Percentiles rank a stretch among this genome's conserved stretches.
These are phyloP conservation scores for Electrophaes corylata DNA, from an alignment of 2,888 invertebrate genomes.

Conservation along the genomic window DNA sequence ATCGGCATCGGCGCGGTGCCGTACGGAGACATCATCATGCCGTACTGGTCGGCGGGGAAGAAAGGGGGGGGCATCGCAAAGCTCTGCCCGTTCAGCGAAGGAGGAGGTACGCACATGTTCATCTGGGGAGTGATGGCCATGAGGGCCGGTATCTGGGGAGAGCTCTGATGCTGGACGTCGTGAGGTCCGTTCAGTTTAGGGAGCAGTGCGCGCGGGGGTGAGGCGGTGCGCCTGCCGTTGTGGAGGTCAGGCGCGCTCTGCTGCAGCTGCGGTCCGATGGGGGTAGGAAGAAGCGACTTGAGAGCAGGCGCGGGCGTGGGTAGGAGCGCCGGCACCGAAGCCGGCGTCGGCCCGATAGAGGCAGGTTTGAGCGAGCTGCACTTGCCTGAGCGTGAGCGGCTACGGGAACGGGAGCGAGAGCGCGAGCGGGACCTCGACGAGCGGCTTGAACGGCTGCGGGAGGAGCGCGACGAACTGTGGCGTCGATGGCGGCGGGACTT, in stretches of 20 bases:
- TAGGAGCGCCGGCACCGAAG: conserved; percentile 56
- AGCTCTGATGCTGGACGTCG: conserved; percentile 7
- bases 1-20: conserved; percentile 51
- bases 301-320: too few species aligned
- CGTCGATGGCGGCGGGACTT: conserved; percentile 75
- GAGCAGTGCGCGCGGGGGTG: conserved; percentile 41
- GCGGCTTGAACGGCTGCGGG: conserved; percentile 72
- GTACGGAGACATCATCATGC: conserved; percentile 69
- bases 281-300: conserved; percentile 59
- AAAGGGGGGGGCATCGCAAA: conserved; percentile 70
- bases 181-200: conserved; percentile 15
- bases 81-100: conserved; percentile 60
- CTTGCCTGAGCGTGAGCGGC: conserved; percentile 83
- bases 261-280: conserved; percentile 67
- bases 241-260: conserved; percentile 42
- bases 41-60: conserved; percentile 72
- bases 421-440: conserved; percentile 71
- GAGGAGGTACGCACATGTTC: conserved; percentile 71
- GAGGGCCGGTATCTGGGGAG: conserved; percentile 67
- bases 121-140: conserved; percentile 75
- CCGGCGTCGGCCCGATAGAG: conserved; percentile 53
- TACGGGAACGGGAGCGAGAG: conserved; percentile 74
- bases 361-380: conserved; percentile 69
- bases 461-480: conserved; percentile 75
- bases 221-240: conserved; percentile 52